Conservation (phyloP, 2,888 invertebrate genomes). For the Dicyrtoma fusca region DNA sequence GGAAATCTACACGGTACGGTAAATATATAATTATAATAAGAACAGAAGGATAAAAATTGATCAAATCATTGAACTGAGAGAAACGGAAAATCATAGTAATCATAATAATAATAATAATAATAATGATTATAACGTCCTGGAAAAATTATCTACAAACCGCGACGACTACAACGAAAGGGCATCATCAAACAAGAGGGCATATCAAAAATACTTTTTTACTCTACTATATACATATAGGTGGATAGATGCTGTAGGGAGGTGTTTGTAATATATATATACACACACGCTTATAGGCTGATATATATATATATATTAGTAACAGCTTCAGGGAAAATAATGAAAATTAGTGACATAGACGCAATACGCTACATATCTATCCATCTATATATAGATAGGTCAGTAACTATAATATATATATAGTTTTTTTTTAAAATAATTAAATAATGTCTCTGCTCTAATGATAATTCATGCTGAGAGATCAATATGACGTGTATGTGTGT, state of each 20-base stretch:
- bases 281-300: no score
- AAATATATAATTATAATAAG: background rate
- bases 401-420: background rate
- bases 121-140: background rate
- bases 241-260: background rate
- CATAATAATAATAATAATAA: background rate
- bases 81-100: background rate
- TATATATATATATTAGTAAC: background rate
- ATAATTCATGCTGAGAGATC: conserved; percentile 45
- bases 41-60: conserved; percentile 5
- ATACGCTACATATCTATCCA: conserved; percentile 1
- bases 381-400: background rate
- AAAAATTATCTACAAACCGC: conserved; percentile 7
- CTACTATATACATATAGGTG: background rate
- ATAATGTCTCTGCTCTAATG: conserved; percentile 48
- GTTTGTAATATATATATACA: background rate
- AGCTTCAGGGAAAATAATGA: background rate
- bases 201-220: conserved; percentile 4
- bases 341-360: background rate
- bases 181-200: conserved; percentile 7
- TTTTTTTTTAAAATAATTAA: conserved; percentile 12
- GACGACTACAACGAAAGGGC: conserved; percentile 2
- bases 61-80: background rate
- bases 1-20: conserved; percentile 34
- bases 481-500: conserved; percentile 48